Base-by-base conservation (phyloP, 2,797 vertebrate genomes). In the Eulemur albifrons region DNA sequence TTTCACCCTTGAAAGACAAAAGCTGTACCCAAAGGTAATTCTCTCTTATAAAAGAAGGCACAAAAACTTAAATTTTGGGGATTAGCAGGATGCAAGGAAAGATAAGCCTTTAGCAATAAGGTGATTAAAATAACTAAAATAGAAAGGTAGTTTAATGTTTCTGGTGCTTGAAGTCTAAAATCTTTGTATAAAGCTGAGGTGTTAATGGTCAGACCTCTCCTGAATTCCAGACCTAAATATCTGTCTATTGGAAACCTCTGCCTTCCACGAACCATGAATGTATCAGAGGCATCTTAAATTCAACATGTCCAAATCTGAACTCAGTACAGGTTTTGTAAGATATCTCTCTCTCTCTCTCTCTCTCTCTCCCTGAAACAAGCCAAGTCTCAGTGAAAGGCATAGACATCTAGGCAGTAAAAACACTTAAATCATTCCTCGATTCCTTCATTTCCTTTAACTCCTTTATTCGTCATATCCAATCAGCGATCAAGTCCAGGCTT, bases 91-190 rank as follows among this genome's bases (percentile, higher is more conserved):
- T 92, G 65, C 21, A 52, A 45, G 38, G 20, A 83, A 70, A 88
- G 77, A 88, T 76, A 89, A 83, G 40, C 3, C 5, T 86, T 92
- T 73, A 90, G 81, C 8, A 83, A 54, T 65, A 65, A 88, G 25
- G 54, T 77, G 70, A 83, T 90, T 92, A 87, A 89, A 88, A 88
- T 84, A 88, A 61, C 80, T 88, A 80, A 61, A 96, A 87, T 57
- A 45, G 83, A 87, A 83, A 90, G n/a, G 45, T 32, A 50, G 86
- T 80, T 96, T 93, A 77, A 91, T 59, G 20, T 93, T 90, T 80
- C 59, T 90, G 57, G 67, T 69, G 83, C 63, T 85, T 90, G 72
- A 80, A 70, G 32, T 52, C 63, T 61, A 38, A 80, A 54, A 88
- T 93, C 30, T 73, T 79, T 61, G 14, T 48, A 57, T 23, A 63